These are phyloP conservation scores for Rhopalosiphum nymphaeae DNA, from an alignment of 2,888 invertebrate genomes.

Conservation along the genomic window DNA sequence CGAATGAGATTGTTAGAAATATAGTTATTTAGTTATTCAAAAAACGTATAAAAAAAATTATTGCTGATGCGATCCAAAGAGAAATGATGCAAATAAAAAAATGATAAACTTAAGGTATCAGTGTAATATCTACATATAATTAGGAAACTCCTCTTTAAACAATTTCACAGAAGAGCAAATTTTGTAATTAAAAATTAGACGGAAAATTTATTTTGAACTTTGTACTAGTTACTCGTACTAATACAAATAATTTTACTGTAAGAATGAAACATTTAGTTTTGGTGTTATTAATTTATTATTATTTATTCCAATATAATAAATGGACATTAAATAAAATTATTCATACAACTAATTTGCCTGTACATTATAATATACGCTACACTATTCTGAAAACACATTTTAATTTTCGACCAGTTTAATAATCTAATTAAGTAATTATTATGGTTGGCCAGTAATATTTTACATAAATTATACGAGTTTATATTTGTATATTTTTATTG, in stretches of 20 bases:
- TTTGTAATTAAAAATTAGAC: too few species aligned
- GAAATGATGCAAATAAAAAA: neutral
- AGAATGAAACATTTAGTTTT: neutral
- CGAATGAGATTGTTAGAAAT: neutral
- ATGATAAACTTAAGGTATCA: neutral
- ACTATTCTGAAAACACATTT: neutral
- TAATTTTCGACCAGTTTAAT: neutral
- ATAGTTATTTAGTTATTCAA: neutral
- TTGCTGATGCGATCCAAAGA: neutral
- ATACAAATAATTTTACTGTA: neutral
- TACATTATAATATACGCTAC: neutral
- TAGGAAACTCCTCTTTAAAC: too few species aligned
- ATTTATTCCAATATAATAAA: neutral
- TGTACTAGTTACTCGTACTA: neutral
- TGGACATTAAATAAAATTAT: neutral
- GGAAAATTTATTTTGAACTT: too few species aligned
- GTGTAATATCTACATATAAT: too few species aligned
- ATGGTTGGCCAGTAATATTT: neutral
- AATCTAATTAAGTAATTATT: neutral
- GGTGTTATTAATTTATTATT: neutral
- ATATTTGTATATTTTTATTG: neutral
- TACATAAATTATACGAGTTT: neutral
- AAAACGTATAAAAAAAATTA: neutral
- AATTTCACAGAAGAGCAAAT: too few species aligned
- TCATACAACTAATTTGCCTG: neutral